These are phyloP conservation scores for Hypomesus transpacificus DNA, from an alignment of 2,113 vertebrate species.

Conservation along the genomic window DNA sequence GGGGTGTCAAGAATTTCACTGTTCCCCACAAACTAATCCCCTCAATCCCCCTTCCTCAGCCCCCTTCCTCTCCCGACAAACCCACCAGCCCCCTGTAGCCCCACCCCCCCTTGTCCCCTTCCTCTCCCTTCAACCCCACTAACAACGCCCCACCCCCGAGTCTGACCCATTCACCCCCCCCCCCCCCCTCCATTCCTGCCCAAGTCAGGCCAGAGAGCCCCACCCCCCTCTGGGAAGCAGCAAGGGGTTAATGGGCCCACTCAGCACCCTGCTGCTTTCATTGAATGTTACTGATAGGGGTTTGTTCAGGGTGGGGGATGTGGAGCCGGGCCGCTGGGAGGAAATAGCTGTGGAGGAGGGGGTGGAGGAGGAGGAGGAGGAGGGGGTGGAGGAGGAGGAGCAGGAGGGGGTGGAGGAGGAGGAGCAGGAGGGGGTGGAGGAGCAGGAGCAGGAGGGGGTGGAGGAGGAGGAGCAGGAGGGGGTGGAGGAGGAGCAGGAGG, in stretches of 20 bases:
- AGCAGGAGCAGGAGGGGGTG: background rate
- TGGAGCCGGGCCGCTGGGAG: constrained; percentile 24
- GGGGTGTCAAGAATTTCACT: constrained; percentile 15
- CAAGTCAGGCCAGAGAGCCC: background rate
- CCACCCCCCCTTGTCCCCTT: background rate
- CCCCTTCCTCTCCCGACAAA: background rate
- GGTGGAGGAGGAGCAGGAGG: background rate
- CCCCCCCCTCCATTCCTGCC: background rate
- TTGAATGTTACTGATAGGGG: constrained; percentile 48
- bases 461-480: background rate
- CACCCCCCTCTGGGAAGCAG: constrained; percentile 50
- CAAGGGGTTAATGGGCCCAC: constrained; percentile 50
- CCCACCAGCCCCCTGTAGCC: background rate
- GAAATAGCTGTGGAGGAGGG: constrained; percentile 31
- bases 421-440: background rate
- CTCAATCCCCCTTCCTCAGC: background rate
- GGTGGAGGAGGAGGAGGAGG: constrained; percentile 6
- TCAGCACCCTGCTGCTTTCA: constrained; percentile 46
- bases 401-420: constrained; percentile 34
- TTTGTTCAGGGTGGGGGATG: constrained; percentile 22
- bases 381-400: constrained; percentile 38
- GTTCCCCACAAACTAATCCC: constrained; percentile 20
- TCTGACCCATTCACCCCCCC: background rate
- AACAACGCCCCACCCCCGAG: background rate
- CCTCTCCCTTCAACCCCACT: too few relatives aligned